Conservation (phyloP, 2,797 vertebrate genomes). For the Propithecus perrieri region DNA sequence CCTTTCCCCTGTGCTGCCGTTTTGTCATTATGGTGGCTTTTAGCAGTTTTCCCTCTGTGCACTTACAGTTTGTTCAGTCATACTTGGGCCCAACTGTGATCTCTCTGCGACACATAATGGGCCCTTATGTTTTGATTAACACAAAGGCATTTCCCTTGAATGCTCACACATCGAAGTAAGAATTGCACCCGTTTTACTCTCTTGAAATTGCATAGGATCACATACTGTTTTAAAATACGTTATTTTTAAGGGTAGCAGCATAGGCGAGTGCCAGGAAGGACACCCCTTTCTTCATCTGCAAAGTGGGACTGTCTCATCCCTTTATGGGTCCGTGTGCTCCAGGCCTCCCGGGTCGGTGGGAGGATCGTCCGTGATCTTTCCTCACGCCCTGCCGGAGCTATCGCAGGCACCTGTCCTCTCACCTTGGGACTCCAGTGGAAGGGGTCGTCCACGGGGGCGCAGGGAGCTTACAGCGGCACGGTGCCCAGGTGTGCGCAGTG, state of each 20-base stretch:
- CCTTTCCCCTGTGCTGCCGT: fast-evolving
- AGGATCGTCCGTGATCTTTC: fast-evolving
- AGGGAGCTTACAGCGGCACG: background rate
- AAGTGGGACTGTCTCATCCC: fast-evolving
- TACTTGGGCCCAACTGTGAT: fast-evolving
- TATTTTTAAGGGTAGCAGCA: fast-evolving
- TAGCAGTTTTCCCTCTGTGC: background rate
- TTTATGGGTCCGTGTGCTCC: fast-evolving
- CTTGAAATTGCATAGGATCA: fast-evolving
- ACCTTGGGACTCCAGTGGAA: fast-evolving
- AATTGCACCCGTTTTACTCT: fast-evolving
- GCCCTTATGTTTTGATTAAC: background rate
- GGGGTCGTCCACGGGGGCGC: background rate
- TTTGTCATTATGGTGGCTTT: fast-evolving
- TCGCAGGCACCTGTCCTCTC: background rate
- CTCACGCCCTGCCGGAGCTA: background rate
- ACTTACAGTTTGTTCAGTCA: fast-evolving
- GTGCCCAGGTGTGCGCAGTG: fast-evolving
- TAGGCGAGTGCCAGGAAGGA: fast-evolving
- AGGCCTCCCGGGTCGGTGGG: background rate
- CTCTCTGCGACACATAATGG: background rate
- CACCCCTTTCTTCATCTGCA: fast-evolving
- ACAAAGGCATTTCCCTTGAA: background rate
- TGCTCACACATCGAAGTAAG: background rate
- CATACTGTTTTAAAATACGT: fast-evolving